Evolutionary conservation across 2,113 vertebrate species (phyloP).

Genomic region (Sminthopsis crassicaudata): DNA sequence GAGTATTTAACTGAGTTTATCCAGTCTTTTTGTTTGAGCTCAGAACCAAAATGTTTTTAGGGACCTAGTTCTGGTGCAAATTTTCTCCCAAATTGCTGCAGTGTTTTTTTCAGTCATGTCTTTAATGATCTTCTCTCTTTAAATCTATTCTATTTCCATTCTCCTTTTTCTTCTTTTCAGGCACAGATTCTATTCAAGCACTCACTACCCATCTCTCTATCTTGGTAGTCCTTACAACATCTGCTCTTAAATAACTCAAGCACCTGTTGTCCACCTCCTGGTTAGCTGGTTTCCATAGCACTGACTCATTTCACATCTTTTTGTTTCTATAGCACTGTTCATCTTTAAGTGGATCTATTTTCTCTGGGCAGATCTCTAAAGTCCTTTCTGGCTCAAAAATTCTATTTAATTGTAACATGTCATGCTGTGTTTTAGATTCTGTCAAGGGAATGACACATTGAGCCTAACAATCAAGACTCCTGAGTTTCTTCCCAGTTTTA

Average conservation of each 20-base stretch:
- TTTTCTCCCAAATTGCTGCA: not conserved
- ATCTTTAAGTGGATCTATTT: not conserved
- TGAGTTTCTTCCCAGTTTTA: not conserved
- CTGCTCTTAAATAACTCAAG: conserved; percentile 16
- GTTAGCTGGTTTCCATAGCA: not conserved
- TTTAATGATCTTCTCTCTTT: not conserved
- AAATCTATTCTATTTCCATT: not conserved
- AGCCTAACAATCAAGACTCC: not conserved
- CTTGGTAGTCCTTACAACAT: not conserved
- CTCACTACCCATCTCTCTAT: not conserved
- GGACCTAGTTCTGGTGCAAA: not conserved
- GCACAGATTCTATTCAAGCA: not conserved
- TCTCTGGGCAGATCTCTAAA: not conserved
- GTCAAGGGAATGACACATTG: not conserved
- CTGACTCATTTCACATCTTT: not conserved
- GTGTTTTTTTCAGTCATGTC: not conserved
- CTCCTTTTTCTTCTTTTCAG: not conserved
- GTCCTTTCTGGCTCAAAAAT: not conserved
- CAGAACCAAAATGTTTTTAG: not conserved
- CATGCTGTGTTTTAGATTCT: not conserved
- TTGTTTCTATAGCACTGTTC: not conserved
- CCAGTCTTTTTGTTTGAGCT: not conserved
- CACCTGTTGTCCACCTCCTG: not conserved
- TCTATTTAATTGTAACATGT: not conserved
- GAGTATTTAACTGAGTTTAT: not conserved